phyloP scores from a whole-genome alignment of 2,113 vertebrate species.

The Gobiocypris rarus region DNA sequence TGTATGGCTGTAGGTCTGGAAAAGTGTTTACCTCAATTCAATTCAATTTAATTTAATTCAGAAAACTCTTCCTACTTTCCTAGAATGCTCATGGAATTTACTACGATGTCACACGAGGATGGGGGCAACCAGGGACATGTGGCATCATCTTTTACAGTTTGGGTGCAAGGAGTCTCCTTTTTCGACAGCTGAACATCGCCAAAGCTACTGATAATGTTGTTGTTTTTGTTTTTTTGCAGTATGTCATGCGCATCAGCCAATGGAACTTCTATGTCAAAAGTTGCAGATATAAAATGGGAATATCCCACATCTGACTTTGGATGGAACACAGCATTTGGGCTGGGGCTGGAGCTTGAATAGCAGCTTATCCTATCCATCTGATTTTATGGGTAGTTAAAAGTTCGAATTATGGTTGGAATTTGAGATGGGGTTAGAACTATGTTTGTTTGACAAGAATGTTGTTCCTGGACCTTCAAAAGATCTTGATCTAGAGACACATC shows the following conservation, averaged over 20 bases:
- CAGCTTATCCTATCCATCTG: not conserved
- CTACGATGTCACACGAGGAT: not conserved
- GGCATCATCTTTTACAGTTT: not conserved
- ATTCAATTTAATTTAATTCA: no score
- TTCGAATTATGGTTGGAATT: conserved; percentile 10
- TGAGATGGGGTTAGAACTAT: not conserved
- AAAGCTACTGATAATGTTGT: not conserved
- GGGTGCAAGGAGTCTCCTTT: not conserved
- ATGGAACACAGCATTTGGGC: not conserved
- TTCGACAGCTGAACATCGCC: not conserved
- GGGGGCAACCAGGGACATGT: no score
- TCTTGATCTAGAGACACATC: not conserved
- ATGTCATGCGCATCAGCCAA: not conserved
- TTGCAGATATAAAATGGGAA: not conserved
- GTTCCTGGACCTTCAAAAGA: conserved; percentile 9
- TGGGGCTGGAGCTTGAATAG: not conserved
- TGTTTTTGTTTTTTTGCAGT: not conserved
- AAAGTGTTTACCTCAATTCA: not conserved
- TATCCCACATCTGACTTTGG: not conserved
- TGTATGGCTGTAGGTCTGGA: not conserved
- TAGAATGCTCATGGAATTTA: no score
- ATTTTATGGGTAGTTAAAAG: conserved; percentile 8
- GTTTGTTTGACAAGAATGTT: conserved; percentile 24
- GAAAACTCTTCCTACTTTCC: no score
- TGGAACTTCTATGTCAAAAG: not conserved